Evolutionary conservation across 2,113 vertebrate species (phyloP).

Genomic region (Capra hircus): DNA sequence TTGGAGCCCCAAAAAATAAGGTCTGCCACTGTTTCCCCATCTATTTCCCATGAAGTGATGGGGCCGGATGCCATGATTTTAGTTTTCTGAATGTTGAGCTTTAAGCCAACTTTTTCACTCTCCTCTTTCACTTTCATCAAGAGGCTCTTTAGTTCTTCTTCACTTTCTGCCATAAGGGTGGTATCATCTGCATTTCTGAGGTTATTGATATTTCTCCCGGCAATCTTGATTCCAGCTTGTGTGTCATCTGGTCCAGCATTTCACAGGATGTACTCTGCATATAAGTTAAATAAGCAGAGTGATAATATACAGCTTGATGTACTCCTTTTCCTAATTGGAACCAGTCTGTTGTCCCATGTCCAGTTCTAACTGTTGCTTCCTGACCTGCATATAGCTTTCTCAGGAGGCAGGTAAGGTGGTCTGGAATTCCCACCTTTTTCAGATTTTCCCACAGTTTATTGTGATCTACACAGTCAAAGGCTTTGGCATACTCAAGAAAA

Average conservation of each 20-base stretch:
- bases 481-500: not conserved
- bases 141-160: not conserved
- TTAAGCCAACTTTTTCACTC: not conserved
- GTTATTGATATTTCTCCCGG: not conserved
- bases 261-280: not conserved
- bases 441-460: not conserved
- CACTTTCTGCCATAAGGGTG: not conserved
- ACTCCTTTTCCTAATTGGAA: not conserved
- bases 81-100: not conserved
- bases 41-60: not conserved
- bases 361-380: not conserved
- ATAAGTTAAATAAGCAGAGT: not conserved
- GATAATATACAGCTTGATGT: not conserved
- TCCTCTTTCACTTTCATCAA: not conserved
- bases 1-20: too few relatives aligned
- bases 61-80: not conserved
- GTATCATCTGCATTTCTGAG: not conserved
- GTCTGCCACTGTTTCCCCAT: not conserved
- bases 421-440: not conserved
- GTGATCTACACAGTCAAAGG: not conserved
- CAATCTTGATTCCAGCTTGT: not conserved
- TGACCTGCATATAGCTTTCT: not conserved
- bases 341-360: not conserved
- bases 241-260: fast-evolving
- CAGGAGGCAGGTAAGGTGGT: not conserved